A percentile compares a stretch with the other conserved stretches of the same genome.
phyloP scores from a whole-genome alignment of 2,888 invertebrate genomes.

The Anorthoa munda region DNA sequence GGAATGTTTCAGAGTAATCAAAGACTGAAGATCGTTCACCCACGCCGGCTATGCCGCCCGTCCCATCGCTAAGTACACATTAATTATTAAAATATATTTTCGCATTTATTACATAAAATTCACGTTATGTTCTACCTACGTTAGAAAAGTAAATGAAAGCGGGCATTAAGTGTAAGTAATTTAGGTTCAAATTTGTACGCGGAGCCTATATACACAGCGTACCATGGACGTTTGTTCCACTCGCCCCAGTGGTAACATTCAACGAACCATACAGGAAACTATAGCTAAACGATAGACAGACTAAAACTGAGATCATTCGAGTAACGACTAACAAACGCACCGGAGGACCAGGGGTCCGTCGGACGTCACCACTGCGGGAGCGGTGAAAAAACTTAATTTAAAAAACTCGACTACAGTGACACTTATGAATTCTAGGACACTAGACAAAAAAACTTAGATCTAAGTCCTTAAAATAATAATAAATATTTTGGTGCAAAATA shows the following conservation, averaged over 20 bases:
- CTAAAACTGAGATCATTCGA: slow-evolving; percentile 82
- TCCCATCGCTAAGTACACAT: slow-evolving; percentile 90
- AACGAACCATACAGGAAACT: slow-evolving; percentile 66
- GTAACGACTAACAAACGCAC: slow-evolving; percentile 68
- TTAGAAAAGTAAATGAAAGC: slow-evolving; percentile 90
- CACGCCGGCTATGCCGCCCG: slow-evolving; percentile 89
- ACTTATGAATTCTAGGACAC: slow-evolving; percentile 88
- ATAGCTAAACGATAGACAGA: slow-evolving; percentile 75
- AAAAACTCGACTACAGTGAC: slow-evolving; percentile 88
- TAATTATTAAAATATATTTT: slow-evolving; percentile 91
- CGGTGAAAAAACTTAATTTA: slow-evolving; percentile 88
- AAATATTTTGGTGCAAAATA: slow-evolving; percentile 88
- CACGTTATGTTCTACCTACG: slow-evolving; percentile 90
- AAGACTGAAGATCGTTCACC: slow-evolving; percentile 78
- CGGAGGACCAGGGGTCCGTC: slow-evolving; percentile 67
- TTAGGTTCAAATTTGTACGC: slow-evolving; percentile 90
- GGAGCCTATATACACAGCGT: slow-evolving; percentile 90
- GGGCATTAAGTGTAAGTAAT: slow-evolving; percentile 87
- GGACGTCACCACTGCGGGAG: slow-evolving; percentile 78
- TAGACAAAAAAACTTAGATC: slow-evolving; percentile 88
- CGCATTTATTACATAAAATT: slow-evolving; percentile 91
- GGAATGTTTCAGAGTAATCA: slow-evolving; percentile 61
- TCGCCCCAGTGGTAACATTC: slow-evolving; percentile 77
- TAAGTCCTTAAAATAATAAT: slow-evolving; percentile 86
- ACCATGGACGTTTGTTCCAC: slow-evolving; percentile 90